Conservation (phyloP, 2,888 invertebrate genomes). For the Drosophila meridionalis region DNA sequence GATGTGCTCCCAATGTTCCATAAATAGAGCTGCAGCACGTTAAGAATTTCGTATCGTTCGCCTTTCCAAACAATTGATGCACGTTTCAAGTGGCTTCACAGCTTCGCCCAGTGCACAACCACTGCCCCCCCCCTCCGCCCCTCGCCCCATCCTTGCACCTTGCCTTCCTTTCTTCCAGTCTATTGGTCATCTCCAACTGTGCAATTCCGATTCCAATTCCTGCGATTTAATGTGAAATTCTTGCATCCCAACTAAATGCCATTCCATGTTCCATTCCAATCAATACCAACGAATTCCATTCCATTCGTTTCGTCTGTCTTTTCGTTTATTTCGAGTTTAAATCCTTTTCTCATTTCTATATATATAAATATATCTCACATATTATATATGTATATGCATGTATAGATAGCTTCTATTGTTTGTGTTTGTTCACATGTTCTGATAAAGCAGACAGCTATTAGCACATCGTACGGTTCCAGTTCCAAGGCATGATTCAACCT, state of each 20-base stretch:
- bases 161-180: background rate
- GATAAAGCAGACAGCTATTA: slow-evolving; percentile 9
- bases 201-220: slow-evolving; percentile 3
- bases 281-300: background rate
- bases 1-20: slow-evolving; percentile 67
- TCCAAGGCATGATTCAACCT: background rate
- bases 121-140: background rate
- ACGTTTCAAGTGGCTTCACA: slow-evolving; percentile 66
- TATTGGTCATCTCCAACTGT: slow-evolving; percentile 7
- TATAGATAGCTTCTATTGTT: background rate
- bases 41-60: slow-evolving; percentile 63
- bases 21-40: slow-evolving; percentile 68
- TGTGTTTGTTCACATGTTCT: background rate
- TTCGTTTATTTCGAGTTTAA: background rate
- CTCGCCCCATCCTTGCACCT: background rate
- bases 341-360: background rate
- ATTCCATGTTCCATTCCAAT: slow-evolving; percentile 5
- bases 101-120: background rate
- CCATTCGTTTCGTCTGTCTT: background rate
- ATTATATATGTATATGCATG: background rate
- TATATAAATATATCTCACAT: background rate
- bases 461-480: background rate
- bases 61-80: slow-evolving; percentile 71
- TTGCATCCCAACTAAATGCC: slow-evolving; percentile 23
- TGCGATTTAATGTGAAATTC: slow-evolving; percentile 43